Base-by-base conservation (phyloP, 2,888 invertebrate genomes). In the Pristionchus arcanus region DNA sequence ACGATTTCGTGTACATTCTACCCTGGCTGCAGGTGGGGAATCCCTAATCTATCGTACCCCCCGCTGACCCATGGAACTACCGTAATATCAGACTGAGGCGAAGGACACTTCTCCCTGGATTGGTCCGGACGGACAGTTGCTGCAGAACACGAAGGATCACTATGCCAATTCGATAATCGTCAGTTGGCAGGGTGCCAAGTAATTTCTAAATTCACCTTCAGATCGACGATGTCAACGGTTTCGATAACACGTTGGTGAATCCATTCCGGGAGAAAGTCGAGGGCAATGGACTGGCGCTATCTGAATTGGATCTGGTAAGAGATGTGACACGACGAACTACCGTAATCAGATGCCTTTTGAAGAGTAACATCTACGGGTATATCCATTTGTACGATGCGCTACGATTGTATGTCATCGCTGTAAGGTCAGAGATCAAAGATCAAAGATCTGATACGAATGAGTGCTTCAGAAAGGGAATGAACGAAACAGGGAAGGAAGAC, bases 171-270 rank as follows among this genome's bases (percentile, higher is more conserved):
- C 94, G 0, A 94, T 94, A 74, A 94, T 94, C 90, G 94, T 94
- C 84, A 90, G 89, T 83, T 42, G 42, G 49, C 15, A 77, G 13
- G n/a, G 16, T 88, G 31, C n/a, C 77, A 25, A 28, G 21, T 49
- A 11, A 31, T 53, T 87, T 71, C 49, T 19, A 59, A n/a, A 34
- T 9, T 59, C 13, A 59, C 25, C 28, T 83, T 77, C 90, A 93
- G 92, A 92, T 95, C 63, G 95, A 95, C 90, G 95, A 95, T 91
- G 94, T 94, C 28, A 95, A 95, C 89, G 95, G 95, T 15, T 95
- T 95, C 90, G 95, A 95, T 91, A 92, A 94, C 90, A 92, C 94
- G 4, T 90, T 95, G 59, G 91, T 95, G 7, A 93, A 93, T 63
- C 94, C 94, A 0, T 95, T 95, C 92, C 90, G 91, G 34, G 94